phyloP scores from a whole-genome alignment of 2,888 invertebrate genomes.

The Pterostichus madidus region DNA sequence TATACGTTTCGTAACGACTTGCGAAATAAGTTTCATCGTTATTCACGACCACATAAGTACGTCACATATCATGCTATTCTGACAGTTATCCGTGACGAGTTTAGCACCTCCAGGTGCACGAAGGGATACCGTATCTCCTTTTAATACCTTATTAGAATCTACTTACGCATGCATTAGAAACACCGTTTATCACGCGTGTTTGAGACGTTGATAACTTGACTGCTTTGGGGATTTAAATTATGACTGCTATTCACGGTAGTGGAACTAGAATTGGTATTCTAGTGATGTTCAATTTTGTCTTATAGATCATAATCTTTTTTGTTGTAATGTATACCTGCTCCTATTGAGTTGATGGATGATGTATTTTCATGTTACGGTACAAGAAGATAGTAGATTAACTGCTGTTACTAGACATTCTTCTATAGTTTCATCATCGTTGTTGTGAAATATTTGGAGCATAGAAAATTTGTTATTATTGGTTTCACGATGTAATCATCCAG shows the following conservation, averaged over 20 bases:
- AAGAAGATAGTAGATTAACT: neutral
- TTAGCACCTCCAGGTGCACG: slow-evolving; percentile 11
- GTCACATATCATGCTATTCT: too few species aligned
- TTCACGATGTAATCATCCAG: too few species aligned
- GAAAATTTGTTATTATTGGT: too few species aligned
- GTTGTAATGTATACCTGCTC: slow-evolving; percentile 35
- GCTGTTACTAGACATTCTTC: neutral
- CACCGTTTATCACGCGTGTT: slow-evolving; percentile 57
- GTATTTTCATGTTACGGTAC: slow-evolving; percentile 20
- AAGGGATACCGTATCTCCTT: slow-evolving; percentile 25
- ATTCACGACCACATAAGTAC: too few species aligned
- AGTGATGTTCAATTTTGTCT: slow-evolving; percentile 12
- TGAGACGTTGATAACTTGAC: slow-evolving; percentile 50
- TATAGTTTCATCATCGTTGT: neutral
- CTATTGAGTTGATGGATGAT: slow-evolving; percentile 20
- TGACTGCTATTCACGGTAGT: slow-evolving; percentile 8
- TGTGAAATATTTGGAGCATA: neutral
- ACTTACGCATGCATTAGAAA: slow-evolving; percentile 61
- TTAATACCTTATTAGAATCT: slow-evolving; percentile 64
- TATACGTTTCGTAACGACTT: neutral
- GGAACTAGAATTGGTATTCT: slow-evolving; percentile 11
- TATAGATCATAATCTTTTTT: slow-evolving; percentile 36
- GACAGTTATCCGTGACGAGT: neutral
- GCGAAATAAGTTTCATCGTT: neutral
- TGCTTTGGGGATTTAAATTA: slow-evolving; percentile 42